Base-by-base conservation (phyloP, 1,140 invertebrate genomes). In the Microplitis mediator region DNA sequence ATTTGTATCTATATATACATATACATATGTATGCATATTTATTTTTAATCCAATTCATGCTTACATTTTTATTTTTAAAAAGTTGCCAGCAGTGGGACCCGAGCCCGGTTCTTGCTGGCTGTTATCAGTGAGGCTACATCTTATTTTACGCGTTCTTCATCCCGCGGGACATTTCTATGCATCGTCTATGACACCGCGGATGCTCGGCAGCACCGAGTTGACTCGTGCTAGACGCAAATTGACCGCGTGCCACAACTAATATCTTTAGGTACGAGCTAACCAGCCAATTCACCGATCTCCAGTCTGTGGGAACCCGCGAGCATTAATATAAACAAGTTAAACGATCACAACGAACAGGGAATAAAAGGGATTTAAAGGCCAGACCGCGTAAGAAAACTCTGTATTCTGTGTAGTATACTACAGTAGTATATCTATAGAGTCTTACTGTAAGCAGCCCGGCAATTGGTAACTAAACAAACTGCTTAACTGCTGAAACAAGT, bases 81-180 rank as follows among this genome's bases (percentile, higher is more conserved):
- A 23, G 23, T 23, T 23, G 23, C 23, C 23, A 23, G 23, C 23
- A 23, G 23, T 23, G 23, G 23, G 23, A 23, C 56, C 14, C 16
- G 62, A 50, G 39, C 35, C 35, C 54, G 62, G 50, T n/a, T 56
- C 11, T 35, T 66, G 70, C 66, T 72, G 62, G 58, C 61, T 45
- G 83, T 87, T 87, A 87, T 87, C 85, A 87, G 83, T 81, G 81
- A 83, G 79, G 84, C 81, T 85, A 86, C 85, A 87, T 87, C 85
- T 87, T 87, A 86, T 86, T 87, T 87, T 85, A 85, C 85, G 81
- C 81, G 80, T 76, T 80, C 83, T 83, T 86, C 83, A 80, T 75
- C 71, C 74, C 75, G 72, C 73, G 78, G 78, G 85, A 87, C 85
- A 85, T 85, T 87, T 87, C 85, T 87, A 87, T 86, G 84, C 85